Evolutionary conservation across 2,888 invertebrate genomes (phyloP).

Genomic region (Timandra comae): DNA sequence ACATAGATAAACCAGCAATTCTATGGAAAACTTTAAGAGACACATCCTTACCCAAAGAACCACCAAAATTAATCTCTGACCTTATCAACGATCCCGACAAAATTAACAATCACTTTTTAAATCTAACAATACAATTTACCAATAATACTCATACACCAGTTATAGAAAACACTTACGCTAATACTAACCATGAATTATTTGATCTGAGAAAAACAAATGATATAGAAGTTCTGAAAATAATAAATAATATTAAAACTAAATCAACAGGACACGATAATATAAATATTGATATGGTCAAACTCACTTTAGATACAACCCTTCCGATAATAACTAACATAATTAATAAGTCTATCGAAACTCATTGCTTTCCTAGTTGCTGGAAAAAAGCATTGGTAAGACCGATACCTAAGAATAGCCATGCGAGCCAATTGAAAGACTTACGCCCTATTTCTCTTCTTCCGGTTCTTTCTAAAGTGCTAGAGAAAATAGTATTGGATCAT

Average conservation of each 20-base stretch:
- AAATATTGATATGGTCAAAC: not conserved
- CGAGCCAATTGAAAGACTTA: slow-evolving; percentile 2
- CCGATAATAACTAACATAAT: not conserved
- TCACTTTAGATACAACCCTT: not conserved
- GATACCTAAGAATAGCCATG: slow-evolving; percentile 3
- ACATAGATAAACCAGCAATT: not conserved
- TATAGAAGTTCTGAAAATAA: not conserved
- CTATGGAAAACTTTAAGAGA: not conserved
- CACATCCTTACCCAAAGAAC: not conserved
- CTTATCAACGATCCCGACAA: not conserved
- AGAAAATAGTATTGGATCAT: slow-evolving; percentile 1
- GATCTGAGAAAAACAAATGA: not conserved
- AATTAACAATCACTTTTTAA: slow-evolving; percentile 4
- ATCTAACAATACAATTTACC: not conserved
- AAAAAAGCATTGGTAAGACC: slow-evolving; percentile 3
- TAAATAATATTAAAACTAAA: not conserved
- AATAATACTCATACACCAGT: not conserved
- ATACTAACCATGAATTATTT: not conserved
- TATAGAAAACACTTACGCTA: slow-evolving; percentile 1
- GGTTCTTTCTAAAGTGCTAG: slow-evolving; percentile 6
- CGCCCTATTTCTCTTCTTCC: slow-evolving; percentile 15
- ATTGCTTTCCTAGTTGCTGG: slow-evolving; percentile 3
- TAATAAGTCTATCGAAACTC: not conserved
- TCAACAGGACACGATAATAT: not conserved
- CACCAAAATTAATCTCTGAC: not conserved